These are phyloP conservation scores for Scelioninae gen. 2 DNA, from an alignment of 2,888 invertebrate species.

Conservation along the genomic window DNA sequence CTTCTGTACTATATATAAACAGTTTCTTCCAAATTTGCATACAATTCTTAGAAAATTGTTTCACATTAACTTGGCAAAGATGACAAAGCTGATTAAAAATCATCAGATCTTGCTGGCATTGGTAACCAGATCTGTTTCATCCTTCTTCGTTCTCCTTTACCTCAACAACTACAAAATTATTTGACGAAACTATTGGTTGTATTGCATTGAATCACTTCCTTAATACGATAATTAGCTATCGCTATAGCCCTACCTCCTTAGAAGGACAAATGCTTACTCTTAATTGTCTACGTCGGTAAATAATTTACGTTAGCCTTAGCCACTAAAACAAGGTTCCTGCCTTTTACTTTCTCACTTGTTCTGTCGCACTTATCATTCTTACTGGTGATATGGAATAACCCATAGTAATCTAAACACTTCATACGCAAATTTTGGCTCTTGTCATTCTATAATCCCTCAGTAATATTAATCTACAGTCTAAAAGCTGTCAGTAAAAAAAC, in stretches of 20 bases:
- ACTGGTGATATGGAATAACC: slow-evolving; percentile 73
- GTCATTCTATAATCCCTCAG: slow-evolving; percentile 43
- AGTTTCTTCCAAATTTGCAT: too few relatives aligned
- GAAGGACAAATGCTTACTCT: slow-evolving; percentile 54
- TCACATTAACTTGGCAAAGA: background rate
- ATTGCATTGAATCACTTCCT: slow-evolving; percentile 70
- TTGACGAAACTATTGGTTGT: slow-evolving; percentile 66
- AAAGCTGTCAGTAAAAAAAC: slow-evolving; percentile 72
- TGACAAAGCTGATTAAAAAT: background rate
- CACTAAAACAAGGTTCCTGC: slow-evolving; percentile 63
- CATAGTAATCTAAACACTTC: slow-evolving; percentile 64
- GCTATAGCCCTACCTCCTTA: slow-evolving; percentile 53
- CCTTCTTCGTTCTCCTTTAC: slow-evolving; percentile 54
- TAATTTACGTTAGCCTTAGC: slow-evolving; percentile 56
- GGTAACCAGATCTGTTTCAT: slow-evolving; percentile 7
- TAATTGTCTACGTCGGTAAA: slow-evolving; percentile 61
- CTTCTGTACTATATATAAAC: too few relatives aligned
- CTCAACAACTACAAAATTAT: slow-evolving; percentile 60
- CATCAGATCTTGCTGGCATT: too few relatives aligned
- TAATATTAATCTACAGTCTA: slow-evolving; percentile 68
- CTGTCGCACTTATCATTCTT: slow-evolving; percentile 58
- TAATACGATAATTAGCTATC: slow-evolving; percentile 61
- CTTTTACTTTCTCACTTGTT: slow-evolving; percentile 60
- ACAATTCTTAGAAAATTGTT: background rate
- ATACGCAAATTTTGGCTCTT: slow-evolving; percentile 56